Conservation (phyloP, 64 coral and sea anemone genomes). For the Actinia equina region DNA sequence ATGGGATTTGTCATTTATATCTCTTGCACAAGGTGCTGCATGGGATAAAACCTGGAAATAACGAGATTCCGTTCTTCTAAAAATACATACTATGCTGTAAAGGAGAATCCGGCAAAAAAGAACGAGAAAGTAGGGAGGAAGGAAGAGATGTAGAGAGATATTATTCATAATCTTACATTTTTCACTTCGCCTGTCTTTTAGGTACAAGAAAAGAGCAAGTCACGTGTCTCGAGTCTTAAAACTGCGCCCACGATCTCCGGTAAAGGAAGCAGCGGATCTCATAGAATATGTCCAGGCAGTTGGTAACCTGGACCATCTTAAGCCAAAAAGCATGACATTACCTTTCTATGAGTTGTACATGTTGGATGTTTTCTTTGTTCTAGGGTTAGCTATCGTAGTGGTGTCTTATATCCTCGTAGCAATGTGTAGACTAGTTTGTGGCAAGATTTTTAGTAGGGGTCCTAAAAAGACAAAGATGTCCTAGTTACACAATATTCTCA, state of each 20-base stretch:
- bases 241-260: constrained; percentile 29
- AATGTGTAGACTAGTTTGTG: too few species aligned
- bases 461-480: too few species aligned
- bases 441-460: too few species aligned
- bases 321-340: constrained; percentile 9
- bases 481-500: too few species aligned
- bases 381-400: background rate
- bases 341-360: constrained; percentile 43
- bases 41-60: too few species aligned
- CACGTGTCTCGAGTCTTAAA: constrained; percentile 26
- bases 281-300: constrained; percentile 44
- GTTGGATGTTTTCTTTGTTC: constrained; percentile 29
- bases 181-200: background rate
- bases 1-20: background rate
- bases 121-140: background rate
- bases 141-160: too few species aligned
- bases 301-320: constrained; percentile 40
- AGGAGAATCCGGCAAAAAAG: background rate
- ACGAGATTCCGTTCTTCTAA: background rate
- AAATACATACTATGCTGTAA: too few species aligned
- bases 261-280: constrained; percentile 50
- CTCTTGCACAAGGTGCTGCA: too few species aligned
- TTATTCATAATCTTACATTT: background rate
- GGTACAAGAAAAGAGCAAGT: constrained; percentile 19
- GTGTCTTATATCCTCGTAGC: background rate